phyloP scores from a whole-genome alignment of 2,888 invertebrate species.

The Gastracanthus pulcherrimus region DNA sequence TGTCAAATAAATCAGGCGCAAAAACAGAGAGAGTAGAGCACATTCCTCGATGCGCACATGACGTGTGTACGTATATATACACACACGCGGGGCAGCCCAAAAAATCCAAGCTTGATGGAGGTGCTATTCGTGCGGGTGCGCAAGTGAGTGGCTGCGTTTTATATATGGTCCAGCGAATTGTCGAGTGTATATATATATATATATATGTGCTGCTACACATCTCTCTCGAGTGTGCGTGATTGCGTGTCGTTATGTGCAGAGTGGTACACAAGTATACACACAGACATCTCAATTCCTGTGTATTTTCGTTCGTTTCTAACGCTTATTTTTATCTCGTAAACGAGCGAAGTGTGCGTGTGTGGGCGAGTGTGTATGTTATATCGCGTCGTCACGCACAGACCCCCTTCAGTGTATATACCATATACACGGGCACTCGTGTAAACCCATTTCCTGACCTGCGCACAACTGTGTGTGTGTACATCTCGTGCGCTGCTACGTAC shows the following conservation, averaged over 20 bases:
- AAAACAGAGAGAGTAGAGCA: neutral
- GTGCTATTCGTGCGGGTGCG: neutral
- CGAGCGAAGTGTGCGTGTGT: too few species aligned
- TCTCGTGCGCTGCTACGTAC: neutral
- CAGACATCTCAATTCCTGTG: conserved; percentile 41
- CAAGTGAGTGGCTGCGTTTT: neutral
- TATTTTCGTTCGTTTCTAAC: too few species aligned
- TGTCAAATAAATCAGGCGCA: conserved; percentile 49
- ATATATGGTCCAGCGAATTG: neutral
- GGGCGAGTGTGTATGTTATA: too few species aligned
- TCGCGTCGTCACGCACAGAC: conserved; percentile 12
- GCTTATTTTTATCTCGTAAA: too few species aligned
- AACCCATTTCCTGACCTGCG: conserved; percentile 28
- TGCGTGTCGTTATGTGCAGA: conserved; percentile 16
- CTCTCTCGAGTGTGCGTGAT: neutral
- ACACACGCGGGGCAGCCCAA: neutral
- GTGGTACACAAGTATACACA: neutral
- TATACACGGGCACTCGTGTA: neutral
- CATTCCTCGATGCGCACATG: neutral
- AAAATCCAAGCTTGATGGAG: conserved; percentile 5
- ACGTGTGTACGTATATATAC: neutral
- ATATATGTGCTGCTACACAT: neutral
- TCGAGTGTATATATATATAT: neutral
- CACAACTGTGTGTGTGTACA: neutral
- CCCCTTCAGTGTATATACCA: neutral